A percentile compares a stretch with the other conserved stretches of the same genome.
Conservation (phyloP, 2,888 invertebrate species). For the Gasteruption jaculator region DNA sequence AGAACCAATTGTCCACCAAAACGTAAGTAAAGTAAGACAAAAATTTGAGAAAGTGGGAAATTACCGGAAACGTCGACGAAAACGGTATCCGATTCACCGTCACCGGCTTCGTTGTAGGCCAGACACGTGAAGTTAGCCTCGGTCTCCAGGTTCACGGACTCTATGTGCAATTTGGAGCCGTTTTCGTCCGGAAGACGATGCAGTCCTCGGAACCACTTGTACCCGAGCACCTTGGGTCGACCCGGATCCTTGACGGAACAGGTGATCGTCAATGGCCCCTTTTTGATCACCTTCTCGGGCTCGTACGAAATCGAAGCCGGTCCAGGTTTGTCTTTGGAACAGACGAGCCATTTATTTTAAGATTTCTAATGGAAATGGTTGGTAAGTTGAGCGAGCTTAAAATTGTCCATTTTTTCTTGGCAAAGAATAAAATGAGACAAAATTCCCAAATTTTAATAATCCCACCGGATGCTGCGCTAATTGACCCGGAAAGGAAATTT, state of each 20-base stretch:
- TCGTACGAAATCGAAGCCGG: conserved; percentile 73
- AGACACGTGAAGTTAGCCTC: conserved; percentile 87
- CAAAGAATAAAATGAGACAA: no score
- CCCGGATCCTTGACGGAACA: conserved; percentile 83
- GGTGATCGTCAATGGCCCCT: conserved; percentile 73
- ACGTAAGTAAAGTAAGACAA: conserved; percentile 28
- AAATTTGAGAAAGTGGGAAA: conserved; percentile 26
- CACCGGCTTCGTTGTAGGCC: conserved; percentile 81
- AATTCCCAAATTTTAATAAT: no score
- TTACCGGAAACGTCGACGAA: conserved; percentile 69
- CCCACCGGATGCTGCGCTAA: no score
- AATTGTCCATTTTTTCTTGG: no score
- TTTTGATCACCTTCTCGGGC: conserved; percentile 76
- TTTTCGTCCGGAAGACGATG: conserved; percentile 72
- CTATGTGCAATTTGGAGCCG: conserved; percentile 73
- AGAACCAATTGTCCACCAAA: background rate
- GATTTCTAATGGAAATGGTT: no score
- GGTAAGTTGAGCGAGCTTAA: no score
- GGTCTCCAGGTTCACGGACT: conserved; percentile 79
- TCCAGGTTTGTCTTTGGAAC: conserved; percentile 71
- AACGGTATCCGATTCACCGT: conserved; percentile 65
- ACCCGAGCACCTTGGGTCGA: conserved; percentile 70
- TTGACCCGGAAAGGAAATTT: no score
- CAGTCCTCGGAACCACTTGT: conserved; percentile 77
- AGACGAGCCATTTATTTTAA: no score